Evolutionary conservation across 1,140 invertebrate species (phyloP).

Genomic region (Heterodera carotae): DNA sequence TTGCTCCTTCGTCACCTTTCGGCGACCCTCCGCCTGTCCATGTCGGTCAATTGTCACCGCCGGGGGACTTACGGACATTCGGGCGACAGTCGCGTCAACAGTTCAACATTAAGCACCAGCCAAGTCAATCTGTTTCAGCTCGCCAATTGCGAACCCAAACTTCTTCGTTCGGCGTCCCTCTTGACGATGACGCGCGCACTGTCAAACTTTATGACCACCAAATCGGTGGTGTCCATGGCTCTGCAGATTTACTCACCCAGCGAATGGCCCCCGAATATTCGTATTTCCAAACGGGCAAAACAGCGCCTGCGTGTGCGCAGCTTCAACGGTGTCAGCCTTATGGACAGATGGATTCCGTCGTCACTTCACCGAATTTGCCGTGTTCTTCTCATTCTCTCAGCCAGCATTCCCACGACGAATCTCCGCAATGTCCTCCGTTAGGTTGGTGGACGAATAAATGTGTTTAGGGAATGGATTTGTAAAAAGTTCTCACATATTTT

Average conservation of each 20-base stretch:
- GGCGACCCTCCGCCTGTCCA: not conserved
- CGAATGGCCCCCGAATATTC: not conserved
- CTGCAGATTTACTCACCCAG: not conserved
- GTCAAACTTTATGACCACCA: not conserved
- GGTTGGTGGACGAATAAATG: no score
- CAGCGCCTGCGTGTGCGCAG: not conserved
- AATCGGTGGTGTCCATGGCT: not conserved
- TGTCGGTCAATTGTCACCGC: not conserved
- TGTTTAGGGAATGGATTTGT: no score
- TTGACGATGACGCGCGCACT: not conserved
- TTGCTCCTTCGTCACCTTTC: not conserved
- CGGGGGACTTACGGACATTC: not conserved
- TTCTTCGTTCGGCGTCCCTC: not conserved
- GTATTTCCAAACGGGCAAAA: not conserved
- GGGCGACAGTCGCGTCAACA: constrained; percentile 2
- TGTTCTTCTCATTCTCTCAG: not conserved
- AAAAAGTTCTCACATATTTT: no score
- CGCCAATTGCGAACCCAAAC: not conserved
- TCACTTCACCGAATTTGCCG: not conserved
- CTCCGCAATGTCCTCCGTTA: no score
- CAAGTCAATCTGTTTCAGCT: not conserved
- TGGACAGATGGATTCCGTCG: no score
- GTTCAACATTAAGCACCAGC: not conserved
- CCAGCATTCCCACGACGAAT: no score
- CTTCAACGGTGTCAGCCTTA: not conserved